A percentile compares a stretch with the other conserved stretches of the same genome.
Conservation (phyloP, 2,888 invertebrate species). For the Lasioglossum morio region DNA sequence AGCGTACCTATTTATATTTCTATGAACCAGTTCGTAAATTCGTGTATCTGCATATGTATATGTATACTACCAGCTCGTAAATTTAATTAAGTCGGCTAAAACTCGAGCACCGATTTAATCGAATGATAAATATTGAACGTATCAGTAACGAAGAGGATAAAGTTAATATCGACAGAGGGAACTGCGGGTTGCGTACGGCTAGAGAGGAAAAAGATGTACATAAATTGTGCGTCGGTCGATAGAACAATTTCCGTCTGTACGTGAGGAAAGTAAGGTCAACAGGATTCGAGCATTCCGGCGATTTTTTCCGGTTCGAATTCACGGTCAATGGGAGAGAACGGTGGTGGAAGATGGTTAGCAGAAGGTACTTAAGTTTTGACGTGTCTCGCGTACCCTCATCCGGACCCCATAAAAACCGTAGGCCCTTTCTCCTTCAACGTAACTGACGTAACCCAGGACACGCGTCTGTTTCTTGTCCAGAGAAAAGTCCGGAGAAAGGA, state of each 20-base stretch:
- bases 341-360: conserved; percentile 19
- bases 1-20: too few species aligned
- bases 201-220: not conserved
- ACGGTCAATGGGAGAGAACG: not conserved
- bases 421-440: conserved; percentile 45
- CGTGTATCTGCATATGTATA: too few species aligned
- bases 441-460: conserved; percentile 69
- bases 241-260: not conserved
- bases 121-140: too few species aligned
- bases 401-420: conserved; percentile 36
- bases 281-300: not conserved
- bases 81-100: too few species aligned
- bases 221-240: not conserved
- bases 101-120: too few species aligned
- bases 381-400: conserved; percentile 65
- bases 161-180: not conserved
- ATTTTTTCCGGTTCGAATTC: not conserved
- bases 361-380: conserved; percentile 67
- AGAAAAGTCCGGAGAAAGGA: conserved; percentile 56
- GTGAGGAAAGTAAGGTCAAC: not conserved
- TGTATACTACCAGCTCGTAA: too few species aligned
- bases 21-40: too few species aligned
- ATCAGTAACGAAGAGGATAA: too few species aligned
- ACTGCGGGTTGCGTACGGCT: not conserved
- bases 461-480: conserved; percentile 69